A percentile compares a stretch with the other conserved stretches of the same genome.
These are phyloP conservation scores for Siphamia tubifer DNA, from an alignment of 2,113 vertebrate species.

Conservation along the genomic window DNA sequence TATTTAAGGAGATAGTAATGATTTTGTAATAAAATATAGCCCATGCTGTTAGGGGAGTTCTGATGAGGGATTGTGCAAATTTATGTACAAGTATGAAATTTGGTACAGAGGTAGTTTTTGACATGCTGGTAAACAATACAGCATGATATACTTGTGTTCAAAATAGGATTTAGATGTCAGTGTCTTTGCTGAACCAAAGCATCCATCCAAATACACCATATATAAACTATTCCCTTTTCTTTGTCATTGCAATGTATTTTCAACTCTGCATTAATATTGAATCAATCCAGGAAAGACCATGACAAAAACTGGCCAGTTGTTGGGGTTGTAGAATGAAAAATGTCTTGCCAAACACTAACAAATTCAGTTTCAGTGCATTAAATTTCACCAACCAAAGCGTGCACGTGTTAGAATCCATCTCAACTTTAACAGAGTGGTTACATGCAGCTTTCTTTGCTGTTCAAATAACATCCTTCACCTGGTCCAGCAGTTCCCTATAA, in stretches of 20 bases:
- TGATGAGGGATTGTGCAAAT: too few species aligned
- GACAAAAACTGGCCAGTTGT: not conserved
- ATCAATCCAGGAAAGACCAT: not conserved
- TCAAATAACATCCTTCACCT: slow-evolving; percentile 74
- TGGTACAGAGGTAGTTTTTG: too few species aligned
- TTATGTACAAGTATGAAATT: too few species aligned
- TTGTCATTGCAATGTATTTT: not conserved
- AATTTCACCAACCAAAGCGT: not conserved
- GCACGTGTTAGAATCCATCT: not conserved
- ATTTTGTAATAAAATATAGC: too few species aligned
- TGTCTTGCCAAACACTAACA: not conserved
- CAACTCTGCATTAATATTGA: not conserved
- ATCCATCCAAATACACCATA: not conserved
- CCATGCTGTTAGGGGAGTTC: too few species aligned
- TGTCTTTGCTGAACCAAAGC: not conserved
- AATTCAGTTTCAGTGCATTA: not conserved
- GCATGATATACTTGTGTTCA: not conserved
- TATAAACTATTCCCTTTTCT: not conserved
- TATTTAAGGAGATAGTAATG: too few species aligned
- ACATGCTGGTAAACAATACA: too few species aligned
- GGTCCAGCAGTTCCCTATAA: slow-evolving; percentile 86
- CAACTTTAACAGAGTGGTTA: not conserved
- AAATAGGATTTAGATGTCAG: not conserved
- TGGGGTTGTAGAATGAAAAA: not conserved
- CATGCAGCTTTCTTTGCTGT: not conserved